Conservation (phyloP, 2,113 vertebrate species). For the Ochotona princeps region DNA sequence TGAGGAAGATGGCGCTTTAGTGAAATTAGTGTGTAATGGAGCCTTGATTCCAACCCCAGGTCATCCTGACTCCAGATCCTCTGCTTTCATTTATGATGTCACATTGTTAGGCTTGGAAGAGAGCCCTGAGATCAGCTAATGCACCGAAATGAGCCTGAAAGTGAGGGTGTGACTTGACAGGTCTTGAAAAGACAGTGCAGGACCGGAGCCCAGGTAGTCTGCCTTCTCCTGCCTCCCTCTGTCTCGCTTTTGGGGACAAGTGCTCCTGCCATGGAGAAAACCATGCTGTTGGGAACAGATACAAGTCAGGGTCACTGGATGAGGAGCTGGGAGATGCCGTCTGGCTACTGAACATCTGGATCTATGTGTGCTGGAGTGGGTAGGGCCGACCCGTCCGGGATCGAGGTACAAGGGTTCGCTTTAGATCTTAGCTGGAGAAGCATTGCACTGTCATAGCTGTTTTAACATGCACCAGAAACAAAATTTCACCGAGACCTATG, state of each 20-base stretch:
- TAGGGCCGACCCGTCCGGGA: background rate
- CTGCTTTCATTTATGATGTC: background rate
- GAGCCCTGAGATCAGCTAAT: background rate
- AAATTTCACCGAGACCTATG: background rate
- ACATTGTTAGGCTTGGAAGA: background rate
- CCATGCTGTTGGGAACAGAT: background rate
- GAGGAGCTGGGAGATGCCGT: background rate
- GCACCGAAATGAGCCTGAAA: background rate
- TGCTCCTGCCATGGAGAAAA: rapidly evolving
- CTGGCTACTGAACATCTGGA: background rate
- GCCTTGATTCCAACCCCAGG: background rate
- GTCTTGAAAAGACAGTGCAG: background rate
- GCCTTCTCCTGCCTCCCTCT: background rate
- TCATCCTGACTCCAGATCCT: background rate
- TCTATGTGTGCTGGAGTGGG: background rate
- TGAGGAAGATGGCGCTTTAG: background rate
- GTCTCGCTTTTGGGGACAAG: background rate
- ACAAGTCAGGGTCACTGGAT: rapidly evolving
- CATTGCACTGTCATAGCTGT: background rate
- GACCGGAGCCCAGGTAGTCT: background rate
- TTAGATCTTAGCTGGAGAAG: background rate
- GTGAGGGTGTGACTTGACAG: background rate
- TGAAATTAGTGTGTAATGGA: background rate
- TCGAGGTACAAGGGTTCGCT: background rate
- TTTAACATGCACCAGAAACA: background rate